These are phyloP conservation scores for Chlamydotis undulata DNA, from an alignment of 2,113 vertebrate species.

Conservation along the genomic window DNA sequence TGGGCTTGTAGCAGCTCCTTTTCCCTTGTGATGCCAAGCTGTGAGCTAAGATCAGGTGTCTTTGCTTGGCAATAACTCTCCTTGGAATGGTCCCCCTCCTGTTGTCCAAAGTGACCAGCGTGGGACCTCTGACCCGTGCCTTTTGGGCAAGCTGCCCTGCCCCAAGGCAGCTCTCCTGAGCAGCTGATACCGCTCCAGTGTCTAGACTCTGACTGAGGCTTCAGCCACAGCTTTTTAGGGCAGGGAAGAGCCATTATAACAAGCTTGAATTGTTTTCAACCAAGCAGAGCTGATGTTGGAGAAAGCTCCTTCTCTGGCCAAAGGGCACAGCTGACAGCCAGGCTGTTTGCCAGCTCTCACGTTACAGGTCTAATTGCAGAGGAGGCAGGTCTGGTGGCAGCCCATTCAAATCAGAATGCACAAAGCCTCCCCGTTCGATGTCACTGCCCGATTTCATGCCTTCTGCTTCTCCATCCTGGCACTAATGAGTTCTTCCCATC, in stretches of 20 bases:
- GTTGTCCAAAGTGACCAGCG: background rate
- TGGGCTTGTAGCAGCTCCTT: background rate
- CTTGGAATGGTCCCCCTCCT: background rate
- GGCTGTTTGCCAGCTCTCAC: conserved; percentile 57
- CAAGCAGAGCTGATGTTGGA: conserved; percentile 15
- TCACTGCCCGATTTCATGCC: background rate
- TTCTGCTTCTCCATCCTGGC: background rate
- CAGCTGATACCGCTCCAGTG: background rate
- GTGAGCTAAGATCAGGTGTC: background rate
- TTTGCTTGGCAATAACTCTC: background rate
- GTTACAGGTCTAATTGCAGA: conserved; percentile 52
- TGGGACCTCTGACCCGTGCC: background rate
- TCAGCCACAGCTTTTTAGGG: background rate
- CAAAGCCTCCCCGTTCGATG: background rate
- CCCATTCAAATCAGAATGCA: background rate
- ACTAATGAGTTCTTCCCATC: background rate
- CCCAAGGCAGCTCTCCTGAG: background rate
- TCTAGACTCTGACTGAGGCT: background rate
- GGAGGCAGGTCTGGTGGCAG: conserved; percentile 39
- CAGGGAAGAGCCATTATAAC: background rate
- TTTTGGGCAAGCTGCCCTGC: background rate
- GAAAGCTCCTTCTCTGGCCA: conserved; percentile 5
- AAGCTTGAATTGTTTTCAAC: background rate
- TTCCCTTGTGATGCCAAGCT: background rate
- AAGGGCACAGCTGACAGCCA: background rate